These are phyloP conservation scores for Nowickia ferox DNA, from an alignment of 2,888 invertebrate species.

Conservation along the genomic window DNA sequence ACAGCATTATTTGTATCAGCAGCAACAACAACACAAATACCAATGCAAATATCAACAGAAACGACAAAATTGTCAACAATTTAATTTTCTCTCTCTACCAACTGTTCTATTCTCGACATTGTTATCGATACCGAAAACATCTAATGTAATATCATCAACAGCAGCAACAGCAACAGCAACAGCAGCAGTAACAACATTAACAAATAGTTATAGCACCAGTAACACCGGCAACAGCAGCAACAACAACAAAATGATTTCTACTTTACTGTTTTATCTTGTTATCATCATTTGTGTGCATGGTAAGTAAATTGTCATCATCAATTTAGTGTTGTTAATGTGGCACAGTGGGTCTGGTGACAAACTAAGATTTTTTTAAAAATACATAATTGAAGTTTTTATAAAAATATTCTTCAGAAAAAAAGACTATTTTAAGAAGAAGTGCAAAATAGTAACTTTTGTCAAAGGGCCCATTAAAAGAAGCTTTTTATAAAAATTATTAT, in stretches of 20 bases:
- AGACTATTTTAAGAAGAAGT: too few species aligned
- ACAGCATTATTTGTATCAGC: conserved; percentile 38
- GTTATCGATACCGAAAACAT: conserved; percentile 66
- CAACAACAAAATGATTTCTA: conserved; percentile 67
- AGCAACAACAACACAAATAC: conserved; percentile 39
- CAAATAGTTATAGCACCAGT: conserved; percentile 49
- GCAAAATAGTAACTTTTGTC: too few species aligned
- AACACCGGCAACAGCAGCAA: conserved; percentile 56
- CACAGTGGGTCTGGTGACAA: background rate
- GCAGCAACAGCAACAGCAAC: conserved; percentile 51
- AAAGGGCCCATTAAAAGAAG: too few species aligned
- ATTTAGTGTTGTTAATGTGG: conserved; percentile 45
- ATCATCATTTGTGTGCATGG: conserved; percentile 79
- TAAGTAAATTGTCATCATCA: conserved; percentile 76
- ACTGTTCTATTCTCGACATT: conserved; percentile 43
- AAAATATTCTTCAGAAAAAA: background rate
- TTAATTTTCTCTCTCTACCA: conserved; percentile 46
- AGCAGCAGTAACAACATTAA: conserved; percentile 47
- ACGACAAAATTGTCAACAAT: conserved; percentile 58
- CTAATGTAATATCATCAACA: conserved; percentile 24
- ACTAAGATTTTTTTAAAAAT: background rate
- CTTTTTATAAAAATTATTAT: too few species aligned
- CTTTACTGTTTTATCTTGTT: conserved; percentile 74
- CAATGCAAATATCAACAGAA: conserved; percentile 46
- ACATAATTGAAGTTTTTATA: too few species aligned